Conservation (phyloP, 2,797 vertebrate genomes). For the Anguilla anguilla region DNA sequence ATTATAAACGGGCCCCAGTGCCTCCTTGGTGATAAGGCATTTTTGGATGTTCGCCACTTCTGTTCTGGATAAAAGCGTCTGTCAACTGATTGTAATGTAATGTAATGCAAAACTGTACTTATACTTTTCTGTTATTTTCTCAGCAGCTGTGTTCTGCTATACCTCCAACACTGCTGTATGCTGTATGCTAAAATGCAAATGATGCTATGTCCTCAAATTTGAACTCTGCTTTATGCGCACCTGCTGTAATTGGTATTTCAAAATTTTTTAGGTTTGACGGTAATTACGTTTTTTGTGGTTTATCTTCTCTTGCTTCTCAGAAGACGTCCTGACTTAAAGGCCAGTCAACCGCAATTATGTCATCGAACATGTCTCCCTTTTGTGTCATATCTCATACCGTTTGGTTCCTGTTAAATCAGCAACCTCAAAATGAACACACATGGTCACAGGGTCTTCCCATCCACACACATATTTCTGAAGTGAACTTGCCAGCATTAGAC, state of each 20-base stretch:
- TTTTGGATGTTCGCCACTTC: neutral
- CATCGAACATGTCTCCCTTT: neutral
- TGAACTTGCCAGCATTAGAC: neutral
- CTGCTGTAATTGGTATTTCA: neutral
- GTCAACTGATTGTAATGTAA: neutral
- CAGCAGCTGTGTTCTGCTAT: neutral
- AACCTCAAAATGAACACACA: neutral
- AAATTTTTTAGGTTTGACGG: neutral
- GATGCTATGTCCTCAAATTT: neutral
- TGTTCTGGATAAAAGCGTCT: neutral
- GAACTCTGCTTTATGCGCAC: neutral
- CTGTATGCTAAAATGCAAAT: neutral
- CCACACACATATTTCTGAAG: neutral
- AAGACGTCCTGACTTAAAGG: conserved; percentile 22
- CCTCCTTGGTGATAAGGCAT: neutral
- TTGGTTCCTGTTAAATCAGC: neutral
- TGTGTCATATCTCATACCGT: neutral
- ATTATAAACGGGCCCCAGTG: neutral
- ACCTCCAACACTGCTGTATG: neutral
- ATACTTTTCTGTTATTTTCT: neutral
- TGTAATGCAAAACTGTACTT: neutral
- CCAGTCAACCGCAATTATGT: conserved; percentile 21
- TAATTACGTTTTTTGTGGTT: neutral
- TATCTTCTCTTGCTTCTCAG: neutral
- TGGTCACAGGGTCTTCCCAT: neutral